Conservation (phyloP, 2,888 invertebrate species). For the Psylliodes chrysocephalus region DNA sequence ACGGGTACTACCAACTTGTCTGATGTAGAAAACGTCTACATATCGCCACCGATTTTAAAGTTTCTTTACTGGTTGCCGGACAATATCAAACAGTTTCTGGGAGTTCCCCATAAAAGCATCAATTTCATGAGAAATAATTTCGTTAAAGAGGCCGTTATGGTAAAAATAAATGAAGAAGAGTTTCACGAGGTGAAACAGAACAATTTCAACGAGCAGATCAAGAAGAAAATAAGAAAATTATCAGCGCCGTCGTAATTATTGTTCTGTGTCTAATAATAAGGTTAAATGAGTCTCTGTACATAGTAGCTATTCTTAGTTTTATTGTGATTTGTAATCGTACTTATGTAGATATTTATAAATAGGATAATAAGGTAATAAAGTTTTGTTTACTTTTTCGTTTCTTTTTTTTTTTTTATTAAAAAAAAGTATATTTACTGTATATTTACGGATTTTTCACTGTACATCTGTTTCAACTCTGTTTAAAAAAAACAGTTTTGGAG, state of each 20-base stretch:
- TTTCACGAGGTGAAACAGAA: slow-evolving; percentile 21
- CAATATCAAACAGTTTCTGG: slow-evolving; percentile 63
- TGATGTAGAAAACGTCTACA: slow-evolving; percentile 72
- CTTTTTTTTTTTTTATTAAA: no score
- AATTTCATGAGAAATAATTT: slow-evolving; percentile 40
- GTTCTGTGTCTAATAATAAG: no score
- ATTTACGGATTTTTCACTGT: no score
- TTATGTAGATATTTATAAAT: no score
- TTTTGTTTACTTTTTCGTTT: no score
- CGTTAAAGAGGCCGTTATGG: slow-evolving; percentile 27
- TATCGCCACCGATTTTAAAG: slow-evolving; percentile 73
- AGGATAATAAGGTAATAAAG: no score
- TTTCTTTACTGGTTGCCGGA: slow-evolving; percentile 68
- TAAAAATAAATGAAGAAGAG: slow-evolving; percentile 45
- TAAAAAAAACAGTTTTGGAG: no score
- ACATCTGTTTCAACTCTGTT: no score
- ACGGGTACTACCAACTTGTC: slow-evolving; percentile 73
- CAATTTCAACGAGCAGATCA: slow-evolving; percentile 24
- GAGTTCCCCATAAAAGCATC: slow-evolving; percentile 53
- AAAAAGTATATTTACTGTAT: no score
- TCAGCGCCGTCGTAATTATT: slow-evolving; percentile 3
- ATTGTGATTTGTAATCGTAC: no score
- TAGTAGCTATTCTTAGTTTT: no score
- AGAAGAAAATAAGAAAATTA: not conserved
- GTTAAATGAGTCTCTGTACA: no score